Evolutionary conservation across 2,113 vertebrate species (phyloP).

Genomic region (Aramus guarauna): DNA sequence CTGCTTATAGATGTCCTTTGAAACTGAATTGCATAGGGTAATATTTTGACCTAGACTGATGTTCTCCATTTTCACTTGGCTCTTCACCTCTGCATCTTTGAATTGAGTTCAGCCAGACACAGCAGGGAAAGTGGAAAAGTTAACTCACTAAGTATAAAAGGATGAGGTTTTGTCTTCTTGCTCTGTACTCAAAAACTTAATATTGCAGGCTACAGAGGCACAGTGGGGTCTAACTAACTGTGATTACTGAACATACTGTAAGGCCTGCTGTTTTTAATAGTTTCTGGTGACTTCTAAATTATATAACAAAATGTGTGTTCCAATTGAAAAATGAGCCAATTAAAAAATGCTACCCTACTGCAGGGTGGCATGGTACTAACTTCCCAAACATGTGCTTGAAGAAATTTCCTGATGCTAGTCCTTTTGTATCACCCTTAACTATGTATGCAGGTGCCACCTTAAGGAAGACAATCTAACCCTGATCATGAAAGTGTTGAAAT

Average conservation of each 20-base stretch:
- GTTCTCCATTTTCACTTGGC: neutral
- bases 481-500: neutral
- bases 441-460: rapidly evolving
- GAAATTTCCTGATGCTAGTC: neutral
- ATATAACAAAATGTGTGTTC: neutral
- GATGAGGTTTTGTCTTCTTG: neutral
- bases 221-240: neutral
- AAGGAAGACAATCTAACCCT: neutral
- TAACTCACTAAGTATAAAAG: neutral
- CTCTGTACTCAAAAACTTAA: neutral
- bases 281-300: neutral
- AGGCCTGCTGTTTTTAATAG: neutral
- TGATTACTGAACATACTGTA: neutral
- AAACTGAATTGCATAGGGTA: neutral
- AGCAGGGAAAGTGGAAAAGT: neutral
- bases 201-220: neutral
- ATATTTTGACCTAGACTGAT: conserved; percentile 10
- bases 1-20: conserved; percentile 1
- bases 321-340: neutral
- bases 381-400: rapidly evolving
- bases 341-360: neutral
- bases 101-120: neutral
- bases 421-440: neutral
- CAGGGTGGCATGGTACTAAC: neutral
- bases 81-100: neutral